Conservation (phyloP, 2,888 invertebrate genomes). For the Aromia moschata region DNA sequence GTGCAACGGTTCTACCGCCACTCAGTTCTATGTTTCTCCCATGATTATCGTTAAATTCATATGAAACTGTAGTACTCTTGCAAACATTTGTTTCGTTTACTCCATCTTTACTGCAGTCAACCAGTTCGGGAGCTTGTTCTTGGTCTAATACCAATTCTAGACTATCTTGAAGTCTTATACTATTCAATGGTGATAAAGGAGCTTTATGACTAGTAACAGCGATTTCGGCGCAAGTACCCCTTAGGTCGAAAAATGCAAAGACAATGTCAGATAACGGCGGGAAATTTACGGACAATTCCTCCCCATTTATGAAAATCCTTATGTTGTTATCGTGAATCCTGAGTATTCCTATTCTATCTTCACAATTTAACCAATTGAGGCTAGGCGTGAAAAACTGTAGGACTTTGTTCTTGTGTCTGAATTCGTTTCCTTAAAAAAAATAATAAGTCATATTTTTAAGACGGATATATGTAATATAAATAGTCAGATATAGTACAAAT, state of each 20-base stretch:
- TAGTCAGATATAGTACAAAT: too few relatives aligned
- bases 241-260: constrained; percentile 84
- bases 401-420: constrained; percentile 73
- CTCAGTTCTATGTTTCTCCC: constrained; percentile 82
- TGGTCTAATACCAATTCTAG: constrained; percentile 69
- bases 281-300: constrained; percentile 68
- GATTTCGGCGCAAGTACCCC: constrained; percentile 80
- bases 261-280: constrained; percentile 67
- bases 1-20: constrained; percentile 73
- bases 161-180: constrained; percentile 66
- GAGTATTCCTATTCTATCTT: constrained; percentile 81
- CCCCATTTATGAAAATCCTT: constrained; percentile 82
- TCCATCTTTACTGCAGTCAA: constrained; percentile 34
- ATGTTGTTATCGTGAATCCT: constrained; percentile 75
- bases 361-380: constrained; percentile 83
- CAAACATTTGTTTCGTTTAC: neutral
- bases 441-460: too few relatives aligned
- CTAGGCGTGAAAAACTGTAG: constrained; percentile 75
- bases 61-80: constrained; percentile 51
- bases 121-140: constrained; percentile 43
- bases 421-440: constrained; percentile 70
- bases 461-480: too few relatives aligned
- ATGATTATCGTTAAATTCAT: constrained; percentile 83
- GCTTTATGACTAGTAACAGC: constrained; percentile 75
- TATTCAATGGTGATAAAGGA: constrained; percentile 63